Base-by-base conservation (phyloP, 1,140 invertebrate genomes). In the Lepidostoma basale region DNA sequence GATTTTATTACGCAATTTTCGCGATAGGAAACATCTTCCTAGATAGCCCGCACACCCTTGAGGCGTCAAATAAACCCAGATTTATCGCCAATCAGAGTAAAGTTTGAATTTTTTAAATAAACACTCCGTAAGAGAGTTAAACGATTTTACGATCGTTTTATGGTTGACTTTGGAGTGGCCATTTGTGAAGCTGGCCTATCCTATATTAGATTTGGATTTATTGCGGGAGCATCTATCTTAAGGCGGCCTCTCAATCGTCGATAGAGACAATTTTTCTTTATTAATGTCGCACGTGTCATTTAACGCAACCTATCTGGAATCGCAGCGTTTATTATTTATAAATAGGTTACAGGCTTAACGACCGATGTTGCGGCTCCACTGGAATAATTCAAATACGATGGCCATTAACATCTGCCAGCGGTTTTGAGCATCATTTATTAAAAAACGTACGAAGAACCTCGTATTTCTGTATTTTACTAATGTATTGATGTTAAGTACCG, bases 41-140 rank as follows among this genome's bases (percentile, higher is more conserved):
- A 40, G 56, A 40, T 60, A 14, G 36, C 23, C 25, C 22, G 23
- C 42, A 42, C 22, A 60, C 56, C 56, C 33, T 42, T 42, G 56
- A 42, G 42, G 36, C 56, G 56, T 60, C 56, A 42, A 40, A 60
- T 60, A 60, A 60, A 60, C 22, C 56, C 39, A 60, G 56, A 60
- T 60, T 60, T 60, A 60, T 60, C 36, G 23, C 56, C 39, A 60
- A 60, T 60, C 56, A 60, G 39, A 40, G 56, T 60, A 42, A 60
- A 60, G 56, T 60, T 60, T 60, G 56, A 60, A 40, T 60, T 60
- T 60, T 59, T 60, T 40, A 60, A 60, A 60, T 60, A 60, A 60
- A 26, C 56, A 60, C 39, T 60, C 36, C 33, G 56, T 42, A 60
- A 40, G 56, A 60, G 56, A 60, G 56, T 39, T 60, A 60, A 60